Conservation (phyloP, 2,113 vertebrate species). For the Tamias sibiricus region DNA sequence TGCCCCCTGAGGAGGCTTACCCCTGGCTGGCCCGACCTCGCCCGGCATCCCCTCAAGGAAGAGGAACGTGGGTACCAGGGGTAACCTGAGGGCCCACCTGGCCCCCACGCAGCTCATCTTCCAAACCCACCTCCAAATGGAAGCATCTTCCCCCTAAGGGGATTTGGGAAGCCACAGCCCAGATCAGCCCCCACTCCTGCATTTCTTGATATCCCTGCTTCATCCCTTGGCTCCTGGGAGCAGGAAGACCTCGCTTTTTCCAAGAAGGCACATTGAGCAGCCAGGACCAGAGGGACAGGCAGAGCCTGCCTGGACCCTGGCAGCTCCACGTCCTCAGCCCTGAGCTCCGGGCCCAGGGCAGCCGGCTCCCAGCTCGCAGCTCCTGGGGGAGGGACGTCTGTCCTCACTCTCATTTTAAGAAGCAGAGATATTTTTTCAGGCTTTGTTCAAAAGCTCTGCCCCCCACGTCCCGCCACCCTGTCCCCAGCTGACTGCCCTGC, state of each 20-base stretch:
- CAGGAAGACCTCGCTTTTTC: background rate
- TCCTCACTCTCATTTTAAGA: background rate
- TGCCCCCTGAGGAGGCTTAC: rapidly evolving
- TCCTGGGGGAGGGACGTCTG: background rate
- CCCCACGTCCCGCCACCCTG: no score
- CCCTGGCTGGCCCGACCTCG: rapidly evolving
- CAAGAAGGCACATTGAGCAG: background rate
- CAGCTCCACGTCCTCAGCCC: rapidly evolving
- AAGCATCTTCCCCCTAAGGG: no score
- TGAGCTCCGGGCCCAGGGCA: background rate
- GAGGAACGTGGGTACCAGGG: rapidly evolving
- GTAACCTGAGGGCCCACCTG: rapidly evolving
- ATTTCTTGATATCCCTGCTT: background rate
- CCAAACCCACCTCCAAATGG: rapidly evolving
- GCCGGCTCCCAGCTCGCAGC: rapidly evolving
- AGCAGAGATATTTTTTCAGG: background rate
- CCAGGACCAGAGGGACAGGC: rapidly evolving
- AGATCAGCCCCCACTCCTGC: background rate
- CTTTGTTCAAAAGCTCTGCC: rapidly evolving
- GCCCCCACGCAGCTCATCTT: rapidly evolving
- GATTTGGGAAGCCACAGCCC: background rate
- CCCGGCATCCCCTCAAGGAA: rapidly evolving
- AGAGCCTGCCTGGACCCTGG: background rate
- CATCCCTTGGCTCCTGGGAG: background rate
- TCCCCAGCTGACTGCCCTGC: background rate